These are phyloP conservation scores for Serilophus lunatus DNA, from an alignment of 2,113 vertebrate species.

Conservation along the genomic window DNA sequence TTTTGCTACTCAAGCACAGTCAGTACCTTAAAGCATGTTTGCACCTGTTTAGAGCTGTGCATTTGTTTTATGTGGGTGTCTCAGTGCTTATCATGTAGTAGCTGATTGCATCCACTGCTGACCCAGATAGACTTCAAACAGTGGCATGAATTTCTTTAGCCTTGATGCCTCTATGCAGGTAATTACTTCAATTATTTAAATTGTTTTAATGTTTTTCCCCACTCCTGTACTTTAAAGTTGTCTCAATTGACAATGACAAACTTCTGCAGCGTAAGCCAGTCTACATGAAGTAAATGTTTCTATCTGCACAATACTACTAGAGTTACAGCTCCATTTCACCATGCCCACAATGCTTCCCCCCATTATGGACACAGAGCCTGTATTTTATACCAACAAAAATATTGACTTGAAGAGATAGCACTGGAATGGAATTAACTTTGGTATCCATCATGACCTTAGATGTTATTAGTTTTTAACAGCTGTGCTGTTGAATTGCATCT, in stretches of 20 bases:
- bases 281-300: neutral
- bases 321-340: neutral
- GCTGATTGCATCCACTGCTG: neutral
- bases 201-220: neutral
- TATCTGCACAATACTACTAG: neutral
- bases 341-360: slow-evolving; percentile 11
- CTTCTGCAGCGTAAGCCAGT: neutral
- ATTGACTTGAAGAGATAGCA: neutral
- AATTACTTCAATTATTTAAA: neutral
- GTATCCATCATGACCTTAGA: neutral
- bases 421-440: neutral
- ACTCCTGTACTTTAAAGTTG: neutral
- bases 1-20: neutral
- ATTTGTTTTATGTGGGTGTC: neutral
- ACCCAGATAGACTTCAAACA: neutral
- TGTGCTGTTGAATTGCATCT: slow-evolving; percentile 10
- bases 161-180: neutral
- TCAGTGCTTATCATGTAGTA: fast-evolving
- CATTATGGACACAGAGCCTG: neutral
- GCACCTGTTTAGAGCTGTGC: fast-evolving
- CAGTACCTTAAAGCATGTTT: neutral
- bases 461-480: slow-evolving; percentile 43
- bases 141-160: neutral
- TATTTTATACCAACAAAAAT: slow-evolving; percentile 47
- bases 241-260: neutral